phyloP scores from a whole-genome alignment of 2,888 invertebrate species.

The Acholoe squamosa region DNA sequence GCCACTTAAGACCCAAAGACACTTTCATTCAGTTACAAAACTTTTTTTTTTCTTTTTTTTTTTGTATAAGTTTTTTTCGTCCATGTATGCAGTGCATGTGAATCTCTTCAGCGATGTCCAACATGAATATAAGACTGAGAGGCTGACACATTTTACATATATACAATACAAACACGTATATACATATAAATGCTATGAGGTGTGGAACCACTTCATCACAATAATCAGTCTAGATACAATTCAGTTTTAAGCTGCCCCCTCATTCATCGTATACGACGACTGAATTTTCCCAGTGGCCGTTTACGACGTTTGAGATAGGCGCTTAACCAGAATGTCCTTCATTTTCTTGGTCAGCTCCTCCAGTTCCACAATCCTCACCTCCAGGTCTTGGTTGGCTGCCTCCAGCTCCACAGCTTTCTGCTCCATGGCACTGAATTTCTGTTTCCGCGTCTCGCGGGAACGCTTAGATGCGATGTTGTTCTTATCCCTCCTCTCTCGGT shows the following conservation, averaged over 20 bases:
- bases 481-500: conserved; percentile 74
- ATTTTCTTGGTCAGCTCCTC: conserved; percentile 78
- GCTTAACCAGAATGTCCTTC: conserved; percentile 77
- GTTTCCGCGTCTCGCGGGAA: conserved; percentile 78
- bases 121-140: not conserved
- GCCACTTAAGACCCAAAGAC: too few relatives aligned
- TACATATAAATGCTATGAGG: not conserved
- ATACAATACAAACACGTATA: not conserved
- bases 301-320: conserved; percentile 40
- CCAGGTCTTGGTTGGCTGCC: conserved; percentile 74
- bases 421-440: conserved; percentile 78
- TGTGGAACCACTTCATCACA: not conserved
- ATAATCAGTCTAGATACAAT: not conserved
- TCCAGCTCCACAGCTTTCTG: conserved; percentile 75
- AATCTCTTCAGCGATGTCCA: conserved; percentile 5
- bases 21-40: not conserved
- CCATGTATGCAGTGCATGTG: not conserved
- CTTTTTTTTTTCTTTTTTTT: conserved; percentile 34
- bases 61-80: not conserved
- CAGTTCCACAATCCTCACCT: conserved; percentile 75
- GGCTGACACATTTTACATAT: not conserved
- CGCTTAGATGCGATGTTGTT: conserved; percentile 80
- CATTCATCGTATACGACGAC: not conserved
- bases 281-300: not conserved
- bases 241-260: not conserved